phyloP scores from a whole-genome alignment of 2,888 invertebrate species.

The Yponomeuta evonymella region DNA sequence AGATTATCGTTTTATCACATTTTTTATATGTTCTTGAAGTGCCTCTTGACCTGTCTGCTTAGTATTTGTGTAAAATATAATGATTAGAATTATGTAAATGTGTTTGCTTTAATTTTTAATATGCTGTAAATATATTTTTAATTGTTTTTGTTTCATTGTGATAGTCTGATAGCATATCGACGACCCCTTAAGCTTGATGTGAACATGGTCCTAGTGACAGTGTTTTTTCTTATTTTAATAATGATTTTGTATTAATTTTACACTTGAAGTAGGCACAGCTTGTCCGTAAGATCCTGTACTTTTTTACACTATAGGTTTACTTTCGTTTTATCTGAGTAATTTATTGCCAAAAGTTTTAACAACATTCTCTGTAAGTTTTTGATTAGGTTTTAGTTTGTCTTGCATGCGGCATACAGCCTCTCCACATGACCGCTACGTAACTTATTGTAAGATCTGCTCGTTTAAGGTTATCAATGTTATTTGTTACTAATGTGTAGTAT shows the following conservation, averaged over 20 bases:
- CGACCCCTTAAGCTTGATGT: not conserved
- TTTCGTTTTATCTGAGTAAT: slow-evolving; percentile 71
- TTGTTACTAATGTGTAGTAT: slow-evolving; percentile 76
- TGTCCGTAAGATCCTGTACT: not conserved
- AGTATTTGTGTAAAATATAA: slow-evolving; percentile 65
- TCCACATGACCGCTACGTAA: slow-evolving; percentile 29
- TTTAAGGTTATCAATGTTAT: slow-evolving; percentile 74
- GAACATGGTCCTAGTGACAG: slow-evolving; percentile 9
- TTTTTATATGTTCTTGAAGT: slow-evolving; percentile 60
- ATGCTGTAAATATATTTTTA: slow-evolving; percentile 50
- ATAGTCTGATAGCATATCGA: slow-evolving; percentile 31
- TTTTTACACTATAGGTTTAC: slow-evolving; percentile 55
- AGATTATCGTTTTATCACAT: slow-evolving; percentile 34
- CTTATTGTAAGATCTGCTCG: slow-evolving; percentile 71
- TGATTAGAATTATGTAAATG: slow-evolving; percentile 35
- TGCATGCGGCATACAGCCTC: slow-evolving; percentile 20
- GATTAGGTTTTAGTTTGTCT: slow-evolving; percentile 24
- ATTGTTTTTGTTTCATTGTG: slow-evolving; percentile 44
- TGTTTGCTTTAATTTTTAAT: slow-evolving; percentile 40
- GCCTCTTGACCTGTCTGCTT: slow-evolving; percentile 64
- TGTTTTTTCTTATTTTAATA: slow-evolving; percentile 48
- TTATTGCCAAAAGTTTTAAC: slow-evolving; percentile 75
- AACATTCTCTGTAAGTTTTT: slow-evolving; percentile 51
- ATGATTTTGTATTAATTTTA: slow-evolving; percentile 47
- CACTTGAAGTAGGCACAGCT: slow-evolving; percentile 37